Percentiles rank a stretch among this genome's conserved stretches.
phyloP scores from a whole-genome alignment of 2,888 invertebrate species.

The Latrodectus elegans region DNA sequence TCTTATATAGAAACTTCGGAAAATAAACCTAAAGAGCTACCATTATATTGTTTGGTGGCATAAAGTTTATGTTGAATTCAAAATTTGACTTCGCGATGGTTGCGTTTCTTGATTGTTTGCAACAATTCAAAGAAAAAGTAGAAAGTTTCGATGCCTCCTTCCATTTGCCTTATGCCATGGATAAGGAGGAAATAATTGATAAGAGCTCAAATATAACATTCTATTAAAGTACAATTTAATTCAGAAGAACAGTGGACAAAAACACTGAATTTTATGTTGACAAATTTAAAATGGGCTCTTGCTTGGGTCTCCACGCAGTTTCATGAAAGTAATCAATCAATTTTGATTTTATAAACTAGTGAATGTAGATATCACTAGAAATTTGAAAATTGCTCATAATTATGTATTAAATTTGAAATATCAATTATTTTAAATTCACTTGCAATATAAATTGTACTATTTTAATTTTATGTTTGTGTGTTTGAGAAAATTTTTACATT shows the following conservation, averaged over 20 bases:
- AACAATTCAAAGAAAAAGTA: slow-evolving; percentile 89
- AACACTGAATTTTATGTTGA: slow-evolving; percentile 96
- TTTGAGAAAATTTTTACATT: too few relatives aligned
- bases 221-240: slow-evolving; percentile 97
- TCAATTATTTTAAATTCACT: too few relatives aligned
- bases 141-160: slow-evolving; percentile 89
- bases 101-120: slow-evolving; percentile 93
- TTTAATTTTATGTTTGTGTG: too few relatives aligned
- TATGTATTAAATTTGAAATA: too few relatives aligned
- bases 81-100: slow-evolving; percentile 85
- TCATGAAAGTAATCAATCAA: slow-evolving; percentile 12
- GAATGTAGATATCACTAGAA: too few relatives aligned
- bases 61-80: slow-evolving; percentile 88
- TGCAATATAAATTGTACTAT: too few relatives aligned
- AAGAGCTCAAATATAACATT: slow-evolving; percentile 87
- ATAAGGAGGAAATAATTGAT: slow-evolving; percentile 95
- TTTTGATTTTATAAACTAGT: neutral
- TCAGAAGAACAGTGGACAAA: slow-evolving; percentile 99
- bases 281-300: slow-evolving; percentile 97
- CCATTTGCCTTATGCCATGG: slow-evolving; percentile 91
- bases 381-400: too few relatives aligned
- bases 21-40: slow-evolving; percentile 77
- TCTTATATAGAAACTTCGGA: slow-evolving; percentile 87
- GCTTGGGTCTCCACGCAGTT: slow-evolving; percentile 78
- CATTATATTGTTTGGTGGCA: slow-evolving; percentile 92